Evolutionary conservation across 2,888 invertebrate genomes (phyloP), one percentile per base, ranked within the genome.

Genomic region (Cosmia trapezina): DNA sequence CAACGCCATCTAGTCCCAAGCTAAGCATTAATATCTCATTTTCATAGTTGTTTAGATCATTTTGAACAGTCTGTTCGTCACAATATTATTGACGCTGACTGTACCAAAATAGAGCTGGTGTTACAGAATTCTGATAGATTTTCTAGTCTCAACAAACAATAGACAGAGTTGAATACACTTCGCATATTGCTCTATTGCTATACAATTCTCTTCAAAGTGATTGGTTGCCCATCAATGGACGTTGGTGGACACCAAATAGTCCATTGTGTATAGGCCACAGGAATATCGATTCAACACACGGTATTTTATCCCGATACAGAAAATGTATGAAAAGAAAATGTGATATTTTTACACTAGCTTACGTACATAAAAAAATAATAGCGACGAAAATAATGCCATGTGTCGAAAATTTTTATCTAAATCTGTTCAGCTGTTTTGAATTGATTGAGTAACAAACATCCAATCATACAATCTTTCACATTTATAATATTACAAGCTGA

Each of bases 171-270:
- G 49, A 70, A 64, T 47, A 62, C 51, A 57, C 9, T 59, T 53
- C n/a, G 19, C 7, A 22, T 47, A 28, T 54, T 62, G 60, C 12
- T 73, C 14, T 68, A 41, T 76, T 57, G 19, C 28, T 43, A 56
- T 56, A 65, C 64, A 57, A 76, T 62, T 54, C 56, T 19, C 47
- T 76, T 43, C 51, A 76, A 59, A 60, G 64, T 61, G 56, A 53
- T 61, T 47, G 81, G 61, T 37, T 69, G 45, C 28, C 64, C 54
- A 37, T 76, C 54, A 64, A 61, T 65, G 37, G 81, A 61, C 33
- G 47, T 37, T 57, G 22, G 19, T 57, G 63, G 60, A n/a, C 22
- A 33, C 17, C 54, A 4, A 61, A 41, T 43, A 33, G 68, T 12
- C 22, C 8, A 61, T 76, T 64, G 60, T 81, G 60, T 43, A 22